phyloP scores from a whole-genome alignment of 2,113 vertebrate genomes.

The Speoplatyrhinus poulsoni region DNA sequence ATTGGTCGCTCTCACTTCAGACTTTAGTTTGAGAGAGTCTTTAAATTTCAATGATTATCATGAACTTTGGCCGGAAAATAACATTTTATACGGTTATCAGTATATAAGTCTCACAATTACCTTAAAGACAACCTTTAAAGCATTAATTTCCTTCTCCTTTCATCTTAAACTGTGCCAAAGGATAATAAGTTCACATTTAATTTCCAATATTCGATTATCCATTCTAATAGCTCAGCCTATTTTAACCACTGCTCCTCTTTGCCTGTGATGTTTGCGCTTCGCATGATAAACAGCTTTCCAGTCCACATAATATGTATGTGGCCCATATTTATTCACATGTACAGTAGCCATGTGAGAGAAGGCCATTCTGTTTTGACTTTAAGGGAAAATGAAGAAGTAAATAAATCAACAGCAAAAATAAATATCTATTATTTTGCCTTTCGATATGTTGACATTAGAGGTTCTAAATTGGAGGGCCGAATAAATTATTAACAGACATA shows the following conservation, averaged over 20 bases:
- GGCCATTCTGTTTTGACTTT: conserved; percentile 54
- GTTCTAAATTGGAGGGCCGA: conserved; percentile 62
- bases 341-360: conserved; percentile 46
- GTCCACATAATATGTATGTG: conserved; percentile 70
- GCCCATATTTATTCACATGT: conserved; percentile 73
- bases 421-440: conserved; percentile 67
- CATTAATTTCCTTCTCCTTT: conserved; percentile 45
- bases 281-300: conserved; percentile 79
- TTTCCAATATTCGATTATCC: conserved; percentile 61
- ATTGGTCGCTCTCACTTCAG: not conserved
- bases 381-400: conserved; percentile 58
- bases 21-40: not conserved
- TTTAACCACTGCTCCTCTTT: conserved; percentile 67
- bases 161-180: conserved; percentile 60
- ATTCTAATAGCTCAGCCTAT: conserved; percentile 64
- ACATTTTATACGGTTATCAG: conserved; percentile 24
- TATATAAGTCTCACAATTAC: conserved; percentile 1
- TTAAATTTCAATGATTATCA: conserved; percentile 28
- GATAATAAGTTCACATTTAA: conserved; percentile 67
- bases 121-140: conserved; percentile 34
- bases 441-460: conserved; percentile 71
- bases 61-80: conserved; percentile 48
- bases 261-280: conserved; percentile 72
- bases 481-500: conserved; percentile 78
- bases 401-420: conserved; percentile 73